These are phyloP conservation scores for Arenaria interpres DNA, from an alignment of 2,113 vertebrate genomes.

Conservation along the genomic window DNA sequence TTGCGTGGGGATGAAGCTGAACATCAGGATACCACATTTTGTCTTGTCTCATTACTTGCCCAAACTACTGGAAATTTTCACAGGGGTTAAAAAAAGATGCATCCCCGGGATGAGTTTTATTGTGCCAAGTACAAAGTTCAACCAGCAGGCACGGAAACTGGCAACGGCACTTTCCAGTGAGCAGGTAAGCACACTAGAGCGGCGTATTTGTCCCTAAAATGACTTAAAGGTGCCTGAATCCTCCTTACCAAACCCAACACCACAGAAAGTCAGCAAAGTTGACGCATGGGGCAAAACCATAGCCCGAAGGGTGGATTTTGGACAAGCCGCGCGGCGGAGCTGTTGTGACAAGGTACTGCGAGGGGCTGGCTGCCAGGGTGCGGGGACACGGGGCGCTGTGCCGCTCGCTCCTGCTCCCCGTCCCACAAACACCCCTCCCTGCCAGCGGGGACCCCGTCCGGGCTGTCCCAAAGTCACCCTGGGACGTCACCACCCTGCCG, in stretches of 20 bases:
- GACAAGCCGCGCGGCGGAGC: neutral
- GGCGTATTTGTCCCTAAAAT: rapidly evolving
- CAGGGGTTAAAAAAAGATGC: neutral
- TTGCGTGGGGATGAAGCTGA: neutral
- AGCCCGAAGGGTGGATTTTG: neutral
- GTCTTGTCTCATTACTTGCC: neutral
- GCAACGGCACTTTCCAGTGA: neutral
- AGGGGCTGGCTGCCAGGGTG: neutral
- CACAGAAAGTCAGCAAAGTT: neutral
- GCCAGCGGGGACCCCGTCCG: neutral
- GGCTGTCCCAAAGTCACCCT: neutral
- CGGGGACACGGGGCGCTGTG: neutral
- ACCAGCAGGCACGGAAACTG: rapidly evolving
- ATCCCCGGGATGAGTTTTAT: neutral
- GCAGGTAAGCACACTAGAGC: rapidly evolving
- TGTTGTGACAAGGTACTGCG: rapidly evolving
- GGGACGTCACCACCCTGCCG: neutral
- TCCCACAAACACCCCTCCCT: neutral
- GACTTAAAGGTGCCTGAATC: neutral
- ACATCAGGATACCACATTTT: rapidly evolving
- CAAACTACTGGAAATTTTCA: neutral
- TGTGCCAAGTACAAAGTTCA: neutral
- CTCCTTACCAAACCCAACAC: neutral
- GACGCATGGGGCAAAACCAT: neutral
- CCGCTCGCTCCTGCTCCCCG: neutral